Evolutionary conservation across 2,888 invertebrate genomes (phyloP), one percentile per base, ranked within the genome.

Genomic region (Cephonodes hylas): DNA sequence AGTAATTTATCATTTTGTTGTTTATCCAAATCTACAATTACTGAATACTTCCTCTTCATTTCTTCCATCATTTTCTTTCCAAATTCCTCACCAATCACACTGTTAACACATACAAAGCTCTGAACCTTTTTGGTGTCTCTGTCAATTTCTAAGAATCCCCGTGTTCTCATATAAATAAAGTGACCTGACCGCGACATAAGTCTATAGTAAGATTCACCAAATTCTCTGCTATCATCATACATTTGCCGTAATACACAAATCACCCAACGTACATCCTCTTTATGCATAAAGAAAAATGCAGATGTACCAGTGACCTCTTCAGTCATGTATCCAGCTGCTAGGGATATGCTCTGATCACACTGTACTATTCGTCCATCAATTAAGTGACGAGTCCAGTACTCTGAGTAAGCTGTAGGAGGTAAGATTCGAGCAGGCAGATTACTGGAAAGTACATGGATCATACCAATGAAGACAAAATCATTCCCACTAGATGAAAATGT

Each of bases 201-300:
- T 53, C 98, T 94, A 80, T 98, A 98, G 72, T 96, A 97, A n/a
- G 97, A 97, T 73, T 95, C 95, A 8, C 97, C 98, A 84, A 94
- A 96, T 70, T 96, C 96, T 80, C 96, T 96, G 64, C 96, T 95
- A 76, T 95, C 95, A 81, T 96, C 96, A 85, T 97, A 97, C 97
- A 97, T 98, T 89, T 97, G 96, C 71, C 96, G 93, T 63, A 98
- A 93, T 0, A 97, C 97, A 77, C 97, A 96, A 81, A 97, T 95
- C 0, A 97, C 96, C 96, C 97, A 97, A 75, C 96, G 95, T 1
- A 96, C 96, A 90, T 98, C 98, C 71, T 97, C 97, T 80, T 95
- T 94, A 86, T 97, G 97, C 96, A 98, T 98, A 81, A 96, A 97
- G 61, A 95, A 94, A 85, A 98, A 98, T 8, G 97, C 97, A 67